A percentile compares a stretch with the other conserved stretches of the same genome.
phyloP scores from a whole-genome alignment of 2,797 vertebrate species.

The Gila robusta region DNA sequence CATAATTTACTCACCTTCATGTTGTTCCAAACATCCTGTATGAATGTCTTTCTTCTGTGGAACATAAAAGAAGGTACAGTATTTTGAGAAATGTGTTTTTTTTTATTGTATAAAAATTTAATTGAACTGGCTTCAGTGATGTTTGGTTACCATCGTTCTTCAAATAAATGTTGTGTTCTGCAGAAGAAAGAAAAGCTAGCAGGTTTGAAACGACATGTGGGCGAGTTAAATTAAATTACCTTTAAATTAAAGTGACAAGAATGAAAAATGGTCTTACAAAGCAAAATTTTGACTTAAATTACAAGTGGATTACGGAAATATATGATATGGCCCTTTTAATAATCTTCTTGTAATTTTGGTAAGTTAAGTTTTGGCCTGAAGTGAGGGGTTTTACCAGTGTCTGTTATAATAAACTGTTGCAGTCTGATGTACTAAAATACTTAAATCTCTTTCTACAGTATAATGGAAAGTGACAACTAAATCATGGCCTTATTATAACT shows the following conservation, averaged over 20 bases:
- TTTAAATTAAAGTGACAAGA: not conserved
- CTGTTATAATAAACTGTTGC: not conserved
- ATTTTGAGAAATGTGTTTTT: not conserved
- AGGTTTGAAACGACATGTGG: not conserved
- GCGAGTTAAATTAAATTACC: not conserved
- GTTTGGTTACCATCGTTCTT: not conserved
- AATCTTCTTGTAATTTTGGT: not conserved
- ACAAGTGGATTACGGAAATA: not conserved
- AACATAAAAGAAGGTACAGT: not conserved
- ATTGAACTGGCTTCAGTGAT: not conserved
- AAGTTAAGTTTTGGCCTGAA: not conserved
- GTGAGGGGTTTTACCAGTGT: not conserved
- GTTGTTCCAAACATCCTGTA: not conserved
- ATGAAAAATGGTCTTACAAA: not conserved
- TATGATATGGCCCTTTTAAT: not conserved
- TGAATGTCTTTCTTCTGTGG: not conserved
- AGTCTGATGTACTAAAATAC: not conserved
- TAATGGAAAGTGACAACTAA: not conserved
- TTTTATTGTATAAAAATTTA: not conserved
- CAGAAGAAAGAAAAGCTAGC: not conserved
- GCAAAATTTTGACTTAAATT: not conserved
- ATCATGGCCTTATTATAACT: not conserved
- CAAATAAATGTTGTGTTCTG: not conserved
- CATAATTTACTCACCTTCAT: not conserved
- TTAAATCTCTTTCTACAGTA: slow-evolving; percentile 3